Percentiles rank a stretch among this genome's conserved stretches.
These are phyloP conservation scores for Eolophus roseicapilla DNA, from an alignment of 2,113 vertebrate genomes.

Conservation along the genomic window DNA sequence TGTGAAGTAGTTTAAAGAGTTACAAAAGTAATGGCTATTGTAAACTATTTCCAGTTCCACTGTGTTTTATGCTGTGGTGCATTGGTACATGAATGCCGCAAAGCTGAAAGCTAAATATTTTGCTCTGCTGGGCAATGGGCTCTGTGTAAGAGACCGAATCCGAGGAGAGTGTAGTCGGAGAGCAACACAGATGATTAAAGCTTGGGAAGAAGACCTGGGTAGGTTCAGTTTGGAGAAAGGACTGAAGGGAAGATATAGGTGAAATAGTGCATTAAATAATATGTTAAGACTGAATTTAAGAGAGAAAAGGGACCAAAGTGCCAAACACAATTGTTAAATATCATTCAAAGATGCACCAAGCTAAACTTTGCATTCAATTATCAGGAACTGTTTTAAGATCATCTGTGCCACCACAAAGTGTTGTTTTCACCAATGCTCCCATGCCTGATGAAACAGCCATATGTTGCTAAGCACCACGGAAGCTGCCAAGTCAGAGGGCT, in stretches of 20 bases:
- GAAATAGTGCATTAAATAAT: background rate
- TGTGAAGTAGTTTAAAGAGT: constrained; percentile 49
- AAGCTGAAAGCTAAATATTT: constrained; percentile 29
- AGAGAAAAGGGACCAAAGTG: background rate
- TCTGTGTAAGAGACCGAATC: background rate
- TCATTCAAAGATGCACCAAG: background rate
- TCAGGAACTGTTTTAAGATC: background rate
- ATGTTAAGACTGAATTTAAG: background rate
- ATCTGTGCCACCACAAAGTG: background rate
- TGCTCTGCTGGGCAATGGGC: background rate
- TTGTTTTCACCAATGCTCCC: background rate
- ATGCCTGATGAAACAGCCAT: background rate
- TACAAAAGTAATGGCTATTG: constrained; percentile 28
- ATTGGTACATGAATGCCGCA: background rate
- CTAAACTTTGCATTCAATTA: background rate
- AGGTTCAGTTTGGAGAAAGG: background rate
- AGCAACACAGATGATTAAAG: background rate
- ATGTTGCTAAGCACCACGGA: background rate
- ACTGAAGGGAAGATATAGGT: background rate
- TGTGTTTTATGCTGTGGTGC: background rate
- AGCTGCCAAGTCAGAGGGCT: background rate
- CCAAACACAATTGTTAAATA: background rate
- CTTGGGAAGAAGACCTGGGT: background rate
- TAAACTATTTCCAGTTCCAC: constrained; percentile 24
- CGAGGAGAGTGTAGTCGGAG: background rate